Conservation (phyloP, 2,113 vertebrate genomes). For the Orthonyx spaldingii region DNA sequence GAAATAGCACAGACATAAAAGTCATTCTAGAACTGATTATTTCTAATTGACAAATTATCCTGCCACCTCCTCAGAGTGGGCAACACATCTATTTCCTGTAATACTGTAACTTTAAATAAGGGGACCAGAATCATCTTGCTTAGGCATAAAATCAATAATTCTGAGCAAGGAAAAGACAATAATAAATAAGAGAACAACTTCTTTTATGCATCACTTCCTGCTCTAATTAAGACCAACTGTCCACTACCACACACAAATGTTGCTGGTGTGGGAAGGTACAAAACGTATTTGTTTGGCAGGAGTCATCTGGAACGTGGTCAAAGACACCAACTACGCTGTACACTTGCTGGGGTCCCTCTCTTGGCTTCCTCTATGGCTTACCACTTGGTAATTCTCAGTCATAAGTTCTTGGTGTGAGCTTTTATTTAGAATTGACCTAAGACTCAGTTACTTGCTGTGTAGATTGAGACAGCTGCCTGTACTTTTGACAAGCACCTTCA, state of each 20-base stretch:
- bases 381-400: background rate
- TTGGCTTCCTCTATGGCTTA: background rate
- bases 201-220: background rate
- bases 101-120: conserved; percentile 49
- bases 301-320: background rate
- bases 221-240: background rate
- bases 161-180: background rate
- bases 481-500: background rate
- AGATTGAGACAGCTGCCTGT: background rate
- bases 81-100: conserved; percentile 55
- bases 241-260: background rate
- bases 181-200: background rate
- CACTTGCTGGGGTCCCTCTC: background rate
- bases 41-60: conserved; percentile 66
- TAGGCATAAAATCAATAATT: conserved; percentile 28
- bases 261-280: background rate
- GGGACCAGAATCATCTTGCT: background rate
- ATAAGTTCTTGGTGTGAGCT: background rate
- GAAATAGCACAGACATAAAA: conserved; percentile 59
- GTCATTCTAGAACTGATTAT: conserved; percentile 45
- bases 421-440: background rate
- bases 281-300: background rate
- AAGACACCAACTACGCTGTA: background rate
- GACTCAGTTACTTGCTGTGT: background rate
- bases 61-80: conserved; percentile 33